Conservation (phyloP, 2,888 invertebrate genomes). For the Phaedon cochleariae region DNA sequence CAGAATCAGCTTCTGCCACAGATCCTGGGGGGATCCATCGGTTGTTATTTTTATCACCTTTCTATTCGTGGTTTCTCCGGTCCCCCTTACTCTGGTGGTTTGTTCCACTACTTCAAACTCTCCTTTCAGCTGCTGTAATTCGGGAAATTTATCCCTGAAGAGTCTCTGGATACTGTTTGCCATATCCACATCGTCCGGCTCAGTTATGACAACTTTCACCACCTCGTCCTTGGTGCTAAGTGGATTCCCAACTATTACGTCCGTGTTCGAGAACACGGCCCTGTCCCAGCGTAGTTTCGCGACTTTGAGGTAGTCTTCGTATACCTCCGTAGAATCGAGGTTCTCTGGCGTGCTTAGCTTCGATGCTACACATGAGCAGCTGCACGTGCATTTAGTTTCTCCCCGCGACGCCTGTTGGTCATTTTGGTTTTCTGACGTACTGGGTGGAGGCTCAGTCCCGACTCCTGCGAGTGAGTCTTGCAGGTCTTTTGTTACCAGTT, state of each 20-base stretch:
- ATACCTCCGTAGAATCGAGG: too few species aligned
- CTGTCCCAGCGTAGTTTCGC: too few species aligned
- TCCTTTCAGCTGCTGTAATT: not conserved
- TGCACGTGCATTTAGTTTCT: too few species aligned
- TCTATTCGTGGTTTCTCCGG: not conserved
- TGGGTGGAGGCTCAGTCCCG: too few species aligned
- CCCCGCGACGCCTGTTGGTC: too few species aligned
- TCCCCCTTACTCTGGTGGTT: not conserved
- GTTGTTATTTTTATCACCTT: not conserved
- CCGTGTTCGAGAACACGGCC: constrained; percentile 6
- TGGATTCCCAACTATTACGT: constrained; percentile 13
- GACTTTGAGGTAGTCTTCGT: too few species aligned
- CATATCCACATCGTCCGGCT: not conserved
- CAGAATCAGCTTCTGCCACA: not conserved
- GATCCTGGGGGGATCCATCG: not conserved
- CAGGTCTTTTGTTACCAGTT: too few species aligned
- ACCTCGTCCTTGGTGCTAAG: not conserved
- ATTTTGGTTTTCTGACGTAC: too few species aligned
- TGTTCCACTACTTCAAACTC: not conserved
- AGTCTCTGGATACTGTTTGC: constrained; percentile 1
- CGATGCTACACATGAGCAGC: too few species aligned
- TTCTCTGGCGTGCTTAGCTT: too few species aligned
- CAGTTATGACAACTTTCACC: constrained; percentile 15
- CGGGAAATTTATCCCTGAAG: not conserved
- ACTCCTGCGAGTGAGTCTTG: too few species aligned